Evolutionary conservation across 2,113 vertebrate genomes (phyloP), one percentile per base, ranked within the genome.

Genomic region (Plectropomus leopardus): DNA sequence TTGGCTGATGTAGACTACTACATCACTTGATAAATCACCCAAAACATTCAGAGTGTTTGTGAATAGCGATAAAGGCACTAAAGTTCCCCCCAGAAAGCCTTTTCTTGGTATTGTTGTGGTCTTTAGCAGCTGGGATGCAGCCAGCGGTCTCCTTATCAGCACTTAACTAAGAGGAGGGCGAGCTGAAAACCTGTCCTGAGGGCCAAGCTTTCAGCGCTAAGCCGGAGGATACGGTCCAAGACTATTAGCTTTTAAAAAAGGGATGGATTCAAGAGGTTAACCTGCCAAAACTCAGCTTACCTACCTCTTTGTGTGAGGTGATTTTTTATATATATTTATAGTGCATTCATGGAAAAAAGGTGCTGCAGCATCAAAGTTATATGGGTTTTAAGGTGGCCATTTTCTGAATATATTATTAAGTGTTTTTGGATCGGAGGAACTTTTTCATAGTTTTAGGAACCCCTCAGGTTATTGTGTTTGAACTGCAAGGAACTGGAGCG

Each of bases 61-160:
- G 72, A 79, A 72, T 71, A 36, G 55, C 17, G 83, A 85, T 84
- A 81, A 66, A 89, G 67, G 51, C 51, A 47, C 55, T 24, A 19
- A 78, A 66, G 70, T 63, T 77, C 44, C 72, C 72, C 68, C 84
- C 64, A 47, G 53, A 80, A 85, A 69, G 71, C 65, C 36, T 82
- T 84, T 90, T 84, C 76, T 82, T 82, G 50, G 82, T 83, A 73
- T 82, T 88, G 86, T 83, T 87, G 80, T 72, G 75, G 76, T 83
- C 72, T 86, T 80, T 54, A 82, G 76, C 19, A 59, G 84, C 75
- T 86, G 90, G 86, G 78, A 65, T 5, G 26, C 42, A 34, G 83
- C 91, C 89, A 89, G 88, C 26, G 7, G 73, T 21, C 76, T 84
- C 78, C 83, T 94, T 92, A 91, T 93, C 93, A 90, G 89, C 90